Evolutionary conservation across 2,797 vertebrate genomes (phyloP).

Genomic region (Enteromius trimaculatus): DNA sequence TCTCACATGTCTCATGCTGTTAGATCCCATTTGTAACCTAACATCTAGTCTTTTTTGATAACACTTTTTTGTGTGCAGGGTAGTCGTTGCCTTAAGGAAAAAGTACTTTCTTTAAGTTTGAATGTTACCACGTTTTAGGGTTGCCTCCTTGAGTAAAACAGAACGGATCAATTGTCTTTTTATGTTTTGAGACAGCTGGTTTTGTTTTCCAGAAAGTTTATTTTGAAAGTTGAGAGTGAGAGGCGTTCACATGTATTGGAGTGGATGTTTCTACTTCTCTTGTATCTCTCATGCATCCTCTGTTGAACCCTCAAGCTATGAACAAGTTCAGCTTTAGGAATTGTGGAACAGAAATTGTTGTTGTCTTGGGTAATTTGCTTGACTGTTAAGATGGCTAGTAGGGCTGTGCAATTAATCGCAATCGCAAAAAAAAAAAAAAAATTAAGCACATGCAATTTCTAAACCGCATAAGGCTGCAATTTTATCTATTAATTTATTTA

Average conservation of each 20-base stretch:
- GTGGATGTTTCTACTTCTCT: constrained; percentile 10
- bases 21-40: background rate
- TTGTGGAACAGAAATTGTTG: constrained; percentile 10
- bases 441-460: too few species aligned
- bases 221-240: background rate
- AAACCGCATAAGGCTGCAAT: too few species aligned
- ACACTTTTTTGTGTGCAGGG: background rate
- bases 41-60: background rate
- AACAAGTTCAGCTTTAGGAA: constrained; percentile 15
- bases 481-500: too few species aligned
- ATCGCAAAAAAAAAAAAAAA: too few species aligned
- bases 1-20: background rate
- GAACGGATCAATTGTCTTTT: too few species aligned
- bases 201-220: background rate
- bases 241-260: background rate
- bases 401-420: too few species aligned
- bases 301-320: background rate
- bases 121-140: background rate
- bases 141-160: background rate
- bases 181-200: background rate
- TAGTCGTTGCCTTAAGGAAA: background rate
- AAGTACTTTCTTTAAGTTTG: background rate
- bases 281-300: constrained; percentile 32
- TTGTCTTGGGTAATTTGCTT: background rate
- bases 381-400: background rate